Evolutionary conservation across 2,797 vertebrate species (phyloP).

Genomic region (Melanotaenia maccullochi): DNA sequence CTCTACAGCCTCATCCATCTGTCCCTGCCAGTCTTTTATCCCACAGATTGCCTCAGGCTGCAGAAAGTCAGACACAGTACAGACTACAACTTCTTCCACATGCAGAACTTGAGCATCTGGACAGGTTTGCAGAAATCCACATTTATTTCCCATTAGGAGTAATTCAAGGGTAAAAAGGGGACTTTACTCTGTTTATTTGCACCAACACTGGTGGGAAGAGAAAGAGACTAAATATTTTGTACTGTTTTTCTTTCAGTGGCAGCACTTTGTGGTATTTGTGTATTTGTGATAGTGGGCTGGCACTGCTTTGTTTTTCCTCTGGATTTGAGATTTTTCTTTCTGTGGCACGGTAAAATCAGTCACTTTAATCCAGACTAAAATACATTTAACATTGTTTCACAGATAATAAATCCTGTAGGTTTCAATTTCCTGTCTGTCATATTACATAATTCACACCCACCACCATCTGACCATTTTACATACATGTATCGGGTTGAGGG

Average conservation of each 20-base stretch:
- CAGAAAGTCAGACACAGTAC: slow-evolving; percentile 49
- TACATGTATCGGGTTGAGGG: too few relatives aligned
- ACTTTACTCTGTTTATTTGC: slow-evolving; percentile 40
- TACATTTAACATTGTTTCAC: not conserved
- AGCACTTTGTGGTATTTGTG: slow-evolving; percentile 9
- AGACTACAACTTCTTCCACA: slow-evolving; percentile 73
- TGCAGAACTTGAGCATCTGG: slow-evolving; percentile 64
- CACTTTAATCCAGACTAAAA: not conserved
- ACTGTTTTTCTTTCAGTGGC: not conserved
- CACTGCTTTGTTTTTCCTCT: not conserved
- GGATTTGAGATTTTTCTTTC: not conserved
- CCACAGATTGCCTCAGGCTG: slow-evolving; percentile 47
- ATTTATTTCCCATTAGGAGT: slow-evolving; percentile 71
- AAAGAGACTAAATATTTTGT: slow-evolving; percentile 5
- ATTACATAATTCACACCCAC: too few relatives aligned
- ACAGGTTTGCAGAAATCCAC: slow-evolving; percentile 58
- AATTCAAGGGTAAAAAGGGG: slow-evolving; percentile 61
- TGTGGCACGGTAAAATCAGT: not conserved
- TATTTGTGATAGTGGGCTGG: slow-evolving; percentile 9
- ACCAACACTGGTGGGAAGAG: slow-evolving; percentile 15
- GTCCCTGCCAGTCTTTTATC: slow-evolving; percentile 52
- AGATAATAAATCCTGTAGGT: too few relatives aligned
- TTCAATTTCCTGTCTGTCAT: too few relatives aligned
- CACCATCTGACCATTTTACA: too few relatives aligned
- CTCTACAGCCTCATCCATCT: slow-evolving; percentile 36